Percentiles rank a stretch among this genome's conserved stretches.
Conservation (phyloP, 2,797 vertebrate species). For the Odontamblyopus lacepedii region DNA sequence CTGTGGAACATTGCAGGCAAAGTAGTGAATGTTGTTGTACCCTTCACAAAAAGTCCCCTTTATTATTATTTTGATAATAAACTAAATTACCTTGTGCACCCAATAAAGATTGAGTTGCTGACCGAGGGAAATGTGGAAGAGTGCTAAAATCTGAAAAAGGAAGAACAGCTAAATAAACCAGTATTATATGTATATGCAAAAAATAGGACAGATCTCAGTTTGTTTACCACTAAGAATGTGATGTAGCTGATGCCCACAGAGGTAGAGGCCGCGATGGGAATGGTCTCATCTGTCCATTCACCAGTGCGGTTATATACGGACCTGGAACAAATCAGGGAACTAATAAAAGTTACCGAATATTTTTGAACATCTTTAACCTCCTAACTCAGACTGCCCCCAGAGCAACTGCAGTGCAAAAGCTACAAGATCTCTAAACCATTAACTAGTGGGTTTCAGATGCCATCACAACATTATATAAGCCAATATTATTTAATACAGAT, state of each 20-base stretch:
- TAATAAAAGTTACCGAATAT: not conserved
- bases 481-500: too few species aligned
- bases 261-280: slow-evolving; percentile 88
- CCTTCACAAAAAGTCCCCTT: not conserved
- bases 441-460: too few species aligned
- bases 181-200: not conserved
- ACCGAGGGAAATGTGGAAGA: slow-evolving; percentile 80
- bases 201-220: not conserved
- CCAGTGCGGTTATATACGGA: slow-evolving; percentile 92
- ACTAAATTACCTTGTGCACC: slow-evolving; percentile 78
- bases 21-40: too few species aligned
- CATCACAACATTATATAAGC: too few species aligned
- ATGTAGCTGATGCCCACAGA: slow-evolving; percentile 88
- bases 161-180: not conserved
- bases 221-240: slow-evolving; percentile 85
- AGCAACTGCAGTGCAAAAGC: too few species aligned
- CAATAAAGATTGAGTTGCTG: slow-evolving; percentile 83
- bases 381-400: too few species aligned
- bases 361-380: not conserved
- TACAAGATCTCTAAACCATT: too few species aligned
- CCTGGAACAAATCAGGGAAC: slow-evolving; percentile 67
- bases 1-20: not conserved
- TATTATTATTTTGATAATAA: not conserved
- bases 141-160: slow-evolving; percentile 74
- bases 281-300: slow-evolving; percentile 92